Evolutionary conservation across 2,797 vertebrate genomes (phyloP).

Genomic region (Sylvia borin): DNA sequence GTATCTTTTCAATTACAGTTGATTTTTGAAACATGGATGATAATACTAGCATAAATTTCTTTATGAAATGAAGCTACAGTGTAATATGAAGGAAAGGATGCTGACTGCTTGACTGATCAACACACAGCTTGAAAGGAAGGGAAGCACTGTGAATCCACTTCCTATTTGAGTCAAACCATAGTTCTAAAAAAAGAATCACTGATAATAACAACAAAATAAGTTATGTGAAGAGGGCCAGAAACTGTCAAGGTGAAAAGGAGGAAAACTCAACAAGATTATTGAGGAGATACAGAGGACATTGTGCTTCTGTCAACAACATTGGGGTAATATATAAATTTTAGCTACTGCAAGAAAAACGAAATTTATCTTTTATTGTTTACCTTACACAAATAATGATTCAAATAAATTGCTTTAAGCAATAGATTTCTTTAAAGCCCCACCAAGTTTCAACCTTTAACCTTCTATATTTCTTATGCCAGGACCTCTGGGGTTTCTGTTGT

Average conservation of each 20-base stretch:
- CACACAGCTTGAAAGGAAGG: constrained; percentile 38
- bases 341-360: background rate
- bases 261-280: background rate
- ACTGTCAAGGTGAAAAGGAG: background rate
- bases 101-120: background rate
- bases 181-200: constrained; percentile 59
- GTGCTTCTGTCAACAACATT: background rate
- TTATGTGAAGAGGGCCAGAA: background rate
- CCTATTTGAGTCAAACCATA: constrained; percentile 45
- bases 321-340: background rate
- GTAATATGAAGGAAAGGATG: background rate
- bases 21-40: background rate
- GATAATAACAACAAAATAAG: background rate
- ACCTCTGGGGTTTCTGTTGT: background rate
- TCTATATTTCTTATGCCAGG: background rate
- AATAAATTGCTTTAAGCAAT: background rate
- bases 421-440: background rate
- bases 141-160: constrained; percentile 61
- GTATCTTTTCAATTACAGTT: background rate
- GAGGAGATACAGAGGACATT: background rate
- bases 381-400: background rate
- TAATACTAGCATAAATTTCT: background rate
- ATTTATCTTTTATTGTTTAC: background rate
- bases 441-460: background rate
- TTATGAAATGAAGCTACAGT: background rate